A percentile compares a stretch with the other conserved stretches of the same genome.
These are phyloP conservation scores for Lycia hirtaria DNA, from an alignment of 2,888 invertebrate species.

Conservation along the genomic window DNA sequence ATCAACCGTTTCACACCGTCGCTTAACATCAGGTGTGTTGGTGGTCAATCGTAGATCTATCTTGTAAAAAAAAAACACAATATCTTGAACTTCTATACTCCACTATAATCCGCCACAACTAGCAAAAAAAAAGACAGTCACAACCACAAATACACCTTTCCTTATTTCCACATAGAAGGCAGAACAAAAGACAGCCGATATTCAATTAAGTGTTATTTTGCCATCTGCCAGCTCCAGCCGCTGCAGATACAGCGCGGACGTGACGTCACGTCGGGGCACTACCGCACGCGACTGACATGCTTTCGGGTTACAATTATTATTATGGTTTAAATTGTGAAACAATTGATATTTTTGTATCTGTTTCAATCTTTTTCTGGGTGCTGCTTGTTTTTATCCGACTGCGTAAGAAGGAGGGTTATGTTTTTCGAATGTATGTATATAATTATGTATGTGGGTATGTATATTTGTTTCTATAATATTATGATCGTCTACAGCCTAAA, in stretches of 20 bases:
- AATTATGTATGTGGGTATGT: too few relatives aligned
- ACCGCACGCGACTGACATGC: slow-evolving; percentile 35
- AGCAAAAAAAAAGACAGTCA: not conserved
- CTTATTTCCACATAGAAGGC: not conserved
- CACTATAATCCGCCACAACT: too few relatives aligned
- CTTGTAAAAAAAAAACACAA: too few relatives aligned
- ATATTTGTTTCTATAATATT: too few relatives aligned
- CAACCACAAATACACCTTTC: not conserved
- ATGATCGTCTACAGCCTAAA: too few relatives aligned
- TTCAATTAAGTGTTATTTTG: slow-evolving; percentile 29
- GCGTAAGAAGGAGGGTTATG: too few relatives aligned
- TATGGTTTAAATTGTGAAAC: not conserved
- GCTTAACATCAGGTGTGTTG: too few relatives aligned
- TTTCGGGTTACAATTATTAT: not conserved
- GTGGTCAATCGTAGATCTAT: too few relatives aligned
- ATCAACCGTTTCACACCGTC: too few relatives aligned
- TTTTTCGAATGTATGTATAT: too few relatives aligned
- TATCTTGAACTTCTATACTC: too few relatives aligned
- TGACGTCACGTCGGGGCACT: slow-evolving; percentile 38
- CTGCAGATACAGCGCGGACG: slow-evolving; percentile 34
- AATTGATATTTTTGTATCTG: not conserved
- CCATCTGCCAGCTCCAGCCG: slow-evolving; percentile 37
- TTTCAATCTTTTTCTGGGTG: not conserved
- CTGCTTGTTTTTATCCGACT: too few relatives aligned
- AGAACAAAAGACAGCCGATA: slow-evolving; percentile 6